Conservation (phyloP, 2,888 invertebrate genomes). For the Pandemis corylana region DNA sequence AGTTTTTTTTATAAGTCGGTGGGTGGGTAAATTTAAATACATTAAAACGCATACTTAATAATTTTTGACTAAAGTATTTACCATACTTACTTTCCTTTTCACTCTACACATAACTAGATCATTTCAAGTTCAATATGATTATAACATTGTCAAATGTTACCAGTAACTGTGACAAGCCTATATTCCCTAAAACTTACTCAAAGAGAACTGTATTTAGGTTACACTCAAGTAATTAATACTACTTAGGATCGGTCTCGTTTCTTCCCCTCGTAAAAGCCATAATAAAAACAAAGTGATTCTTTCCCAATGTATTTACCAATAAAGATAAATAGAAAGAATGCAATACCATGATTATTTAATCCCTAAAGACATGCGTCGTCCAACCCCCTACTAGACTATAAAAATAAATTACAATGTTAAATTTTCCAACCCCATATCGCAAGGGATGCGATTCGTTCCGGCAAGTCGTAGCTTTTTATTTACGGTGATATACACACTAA, state of each 20-base stretch:
- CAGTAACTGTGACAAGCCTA: too few species aligned
- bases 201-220: not conserved
- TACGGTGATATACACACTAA: constrained; percentile 58
- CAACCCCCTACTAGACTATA: constrained; percentile 66
- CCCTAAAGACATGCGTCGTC: constrained; percentile 64
- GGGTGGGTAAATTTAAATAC: too few species aligned
- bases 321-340: constrained; percentile 64
- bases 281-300: constrained; percentile 41
- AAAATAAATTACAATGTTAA: constrained; percentile 83
- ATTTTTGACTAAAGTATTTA: too few species aligned
- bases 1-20: too few species aligned
- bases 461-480: constrained; percentile 72
- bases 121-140: too few species aligned
- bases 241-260: constrained; percentile 9
- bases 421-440: constrained; percentile 76
- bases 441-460: constrained; percentile 78
- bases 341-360: constrained; percentile 73
- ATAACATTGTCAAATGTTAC: too few species aligned
- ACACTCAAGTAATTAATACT: constrained; percentile 4
- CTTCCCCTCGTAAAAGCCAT: constrained; percentile 9
- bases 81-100: too few species aligned
- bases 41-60: too few species aligned
- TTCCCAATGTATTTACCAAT: constrained; percentile 51
- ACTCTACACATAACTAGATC: too few species aligned
- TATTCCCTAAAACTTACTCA: too few species aligned